Percentiles rank a stretch among this genome's conserved stretches.
Conservation (phyloP, 1,140 invertebrate genomes). For the Paralvinella palmiformis region DNA sequence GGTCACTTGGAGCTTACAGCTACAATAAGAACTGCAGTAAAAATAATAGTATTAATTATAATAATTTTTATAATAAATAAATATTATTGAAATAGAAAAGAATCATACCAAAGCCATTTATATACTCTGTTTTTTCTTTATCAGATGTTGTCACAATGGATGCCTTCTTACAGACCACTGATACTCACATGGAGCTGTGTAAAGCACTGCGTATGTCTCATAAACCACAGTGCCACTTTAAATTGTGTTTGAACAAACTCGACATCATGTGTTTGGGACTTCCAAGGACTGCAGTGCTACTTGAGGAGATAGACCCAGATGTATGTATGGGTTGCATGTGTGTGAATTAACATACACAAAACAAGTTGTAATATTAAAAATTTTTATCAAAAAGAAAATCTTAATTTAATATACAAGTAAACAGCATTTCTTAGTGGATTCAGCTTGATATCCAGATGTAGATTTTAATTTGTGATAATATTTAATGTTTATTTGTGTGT, state of each 20-base stretch:
- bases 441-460: too few species aligned
- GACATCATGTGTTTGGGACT: slow-evolving; percentile 40
- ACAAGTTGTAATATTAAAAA: too few species aligned
- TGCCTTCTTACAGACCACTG: slow-evolving; percentile 33
- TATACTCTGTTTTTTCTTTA: slow-evolving; percentile 13
- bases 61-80: too few species aligned
- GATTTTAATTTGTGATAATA: too few species aligned
- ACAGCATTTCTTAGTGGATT: too few species aligned
- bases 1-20: too few species aligned
- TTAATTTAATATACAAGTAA: too few species aligned
- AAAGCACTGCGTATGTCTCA: slow-evolving; percentile 40
- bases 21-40: too few species aligned
- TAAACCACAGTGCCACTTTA: slow-evolving; percentile 29
- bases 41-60: too few species aligned
- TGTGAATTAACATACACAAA: background rate
- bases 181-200: slow-evolving; percentile 37
- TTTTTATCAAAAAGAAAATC: too few species aligned
- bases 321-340: slow-evolving; percentile 19
- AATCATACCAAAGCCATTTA: background rate
- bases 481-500: too few species aligned
- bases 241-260: slow-evolving; percentile 33
- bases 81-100: too few species aligned
- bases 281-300: slow-evolving; percentile 29
- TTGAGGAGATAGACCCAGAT: slow-evolving; percentile 34
- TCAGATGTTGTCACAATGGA: slow-evolving; percentile 38